These are phyloP conservation scores for Bombus confusus DNA, from an alignment of 1,140 invertebrate species.

Conservation along the genomic window DNA sequence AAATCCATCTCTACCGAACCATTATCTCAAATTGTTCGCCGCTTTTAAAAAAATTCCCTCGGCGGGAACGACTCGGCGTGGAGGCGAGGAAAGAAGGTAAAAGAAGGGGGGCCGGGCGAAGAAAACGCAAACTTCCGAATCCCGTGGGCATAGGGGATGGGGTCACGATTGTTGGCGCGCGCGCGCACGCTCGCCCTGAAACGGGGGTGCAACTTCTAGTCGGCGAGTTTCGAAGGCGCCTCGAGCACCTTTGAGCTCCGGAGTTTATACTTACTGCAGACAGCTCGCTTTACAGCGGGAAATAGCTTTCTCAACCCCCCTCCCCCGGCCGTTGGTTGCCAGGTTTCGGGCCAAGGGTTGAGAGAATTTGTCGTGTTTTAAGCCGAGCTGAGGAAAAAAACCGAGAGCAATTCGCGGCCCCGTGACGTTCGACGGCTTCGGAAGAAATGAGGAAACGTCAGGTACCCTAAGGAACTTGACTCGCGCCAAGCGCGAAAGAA, in stretches of 20 bases:
- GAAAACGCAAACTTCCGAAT: constrained; percentile 27
- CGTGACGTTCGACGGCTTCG: background rate
- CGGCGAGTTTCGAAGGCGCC: constrained; percentile 18
- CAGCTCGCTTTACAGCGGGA: constrained; percentile 22
- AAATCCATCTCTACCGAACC: background rate
- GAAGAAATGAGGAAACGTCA: constrained; percentile 28
- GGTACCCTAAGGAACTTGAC: background rate
- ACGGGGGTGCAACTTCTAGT: constrained; percentile 11
- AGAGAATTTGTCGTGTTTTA: constrained; percentile 33
- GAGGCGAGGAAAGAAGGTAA: background rate
- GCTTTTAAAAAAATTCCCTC: constrained; percentile 2
- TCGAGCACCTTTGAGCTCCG: background rate
- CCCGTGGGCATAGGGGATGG: background rate
- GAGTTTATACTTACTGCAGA: constrained; percentile 19
- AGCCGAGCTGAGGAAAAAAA: background rate
- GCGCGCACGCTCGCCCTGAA: background rate
- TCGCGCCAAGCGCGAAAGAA: constrained; percentile 54
- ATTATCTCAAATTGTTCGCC: background rate
- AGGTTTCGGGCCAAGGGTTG: background rate
- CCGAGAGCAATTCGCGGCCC: background rate
- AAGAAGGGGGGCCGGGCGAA: background rate
- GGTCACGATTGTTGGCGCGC: background rate
- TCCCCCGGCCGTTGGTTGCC: too few relatives aligned
- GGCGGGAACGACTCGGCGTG: too few relatives aligned
- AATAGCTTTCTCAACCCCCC: background rate